Percentiles rank a stretch among this genome's conserved stretches.
Conservation (phyloP, 2,888 invertebrate genomes). For the Dasypolia templi region DNA sequence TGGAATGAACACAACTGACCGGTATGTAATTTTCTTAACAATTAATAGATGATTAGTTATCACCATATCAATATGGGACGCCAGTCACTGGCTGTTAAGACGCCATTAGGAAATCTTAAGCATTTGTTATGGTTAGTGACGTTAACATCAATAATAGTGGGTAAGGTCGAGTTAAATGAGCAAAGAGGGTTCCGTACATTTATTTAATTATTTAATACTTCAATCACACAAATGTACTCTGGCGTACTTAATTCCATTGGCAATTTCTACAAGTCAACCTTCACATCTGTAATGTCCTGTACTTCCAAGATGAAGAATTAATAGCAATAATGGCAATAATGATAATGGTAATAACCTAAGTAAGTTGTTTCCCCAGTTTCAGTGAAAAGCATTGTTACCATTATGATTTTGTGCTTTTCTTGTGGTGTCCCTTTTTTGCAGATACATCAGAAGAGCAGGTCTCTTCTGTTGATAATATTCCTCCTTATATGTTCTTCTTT, state of each 20-base stretch:
- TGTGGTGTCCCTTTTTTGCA: not conserved
- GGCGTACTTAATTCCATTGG: too few relatives aligned
- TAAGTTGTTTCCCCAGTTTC: not conserved
- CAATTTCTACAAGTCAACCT: not conserved
- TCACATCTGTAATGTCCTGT: constrained; percentile 2
- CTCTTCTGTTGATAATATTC: not conserved
- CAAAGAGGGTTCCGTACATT: constrained; percentile 22
- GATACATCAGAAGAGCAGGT: not conserved
- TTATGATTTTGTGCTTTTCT: not conserved
- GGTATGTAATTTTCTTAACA: not conserved
- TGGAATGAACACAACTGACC: not conserved
- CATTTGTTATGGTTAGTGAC: constrained; percentile 20
- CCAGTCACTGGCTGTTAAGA: constrained; percentile 36
- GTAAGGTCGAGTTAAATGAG: not conserved
- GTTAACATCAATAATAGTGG: constrained; percentile 17
- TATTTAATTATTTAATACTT: not conserved
- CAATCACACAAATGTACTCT: not conserved
- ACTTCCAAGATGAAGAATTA: not conserved
- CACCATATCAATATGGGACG: constrained; percentile 12
- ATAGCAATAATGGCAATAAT: not conserved
- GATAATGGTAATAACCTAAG: not conserved
- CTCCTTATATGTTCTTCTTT: not conserved
- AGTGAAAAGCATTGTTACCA: not conserved
- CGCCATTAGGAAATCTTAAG: constrained; percentile 19
- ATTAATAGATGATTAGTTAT: constrained; percentile 8